Evolutionary conservation across 2,113 vertebrate species (phyloP), one percentile per base, ranked within the genome.

Genomic region (Leptosomus discolor): DNA sequence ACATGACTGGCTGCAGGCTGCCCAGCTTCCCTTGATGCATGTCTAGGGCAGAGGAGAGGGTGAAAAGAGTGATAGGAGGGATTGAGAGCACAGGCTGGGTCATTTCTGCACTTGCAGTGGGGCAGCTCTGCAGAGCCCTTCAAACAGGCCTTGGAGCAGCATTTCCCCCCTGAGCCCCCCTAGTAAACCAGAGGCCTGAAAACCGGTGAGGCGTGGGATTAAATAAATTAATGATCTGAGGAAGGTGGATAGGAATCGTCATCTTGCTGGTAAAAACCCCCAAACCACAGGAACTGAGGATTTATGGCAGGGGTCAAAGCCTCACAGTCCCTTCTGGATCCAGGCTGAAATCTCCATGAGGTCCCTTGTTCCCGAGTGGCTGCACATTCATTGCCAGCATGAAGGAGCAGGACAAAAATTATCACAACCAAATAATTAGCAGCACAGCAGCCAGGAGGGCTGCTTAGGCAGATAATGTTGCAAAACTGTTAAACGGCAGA

Each of bases 161-260:
- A 24, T 39, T 58, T 86, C 27, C 67, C 46, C 39, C 41, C 68
- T 0, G 1, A 63, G 27, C 22, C 5, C 30, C 29, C 11, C 11
- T 0, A 0, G 45, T 53, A 69, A 88, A 23, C 39, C 30, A 54
- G 58, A 46, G 89, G 56, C 39, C 81, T 78, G 92, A 90, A 60
- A 91, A 83, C 60, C 37, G 13, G 22, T 2, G 58, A 93, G 85
- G 95, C 46, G 36, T 96, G 90, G 95, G 94, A 96, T 96, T 95
- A 75, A 78, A 89, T 81, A 92, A 96, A 93, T 96, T 93, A 96
- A 96, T 88, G 94, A 90, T 67, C 75, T 95, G 96, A 80, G 90
- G 75, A 95, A 46, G 68, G 82, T 70, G 90, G 36, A 45, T 27
- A 36, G 64, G 50, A 94, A 29, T 54, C 9, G 2, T 85, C 15